Percentiles rank a stretch among this genome's conserved stretches.
phyloP scores from a whole-genome alignment of 2,113 vertebrate species.

The Silurus asotus region DNA sequence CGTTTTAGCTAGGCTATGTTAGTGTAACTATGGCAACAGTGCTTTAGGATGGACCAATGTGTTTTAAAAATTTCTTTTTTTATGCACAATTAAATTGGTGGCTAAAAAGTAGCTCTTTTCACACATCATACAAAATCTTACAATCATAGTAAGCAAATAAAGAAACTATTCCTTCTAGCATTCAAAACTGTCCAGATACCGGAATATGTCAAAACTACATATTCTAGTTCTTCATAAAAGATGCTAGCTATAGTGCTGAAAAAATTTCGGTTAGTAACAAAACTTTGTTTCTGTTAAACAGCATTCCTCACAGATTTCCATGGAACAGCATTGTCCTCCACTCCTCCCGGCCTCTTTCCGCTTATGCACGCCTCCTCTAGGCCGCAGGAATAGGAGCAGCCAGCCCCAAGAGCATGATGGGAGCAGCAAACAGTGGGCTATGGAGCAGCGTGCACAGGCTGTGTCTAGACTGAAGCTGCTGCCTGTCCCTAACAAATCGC shows the following conservation, averaged over 20 bases:
- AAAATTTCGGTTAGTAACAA: not conserved
- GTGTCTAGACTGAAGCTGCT: conserved; percentile 73
- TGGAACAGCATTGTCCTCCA: conserved; percentile 51
- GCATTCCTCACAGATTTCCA: conserved; percentile 59
- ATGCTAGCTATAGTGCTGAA: not conserved
- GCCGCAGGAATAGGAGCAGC: conserved; percentile 62
- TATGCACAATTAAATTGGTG: not conserved
- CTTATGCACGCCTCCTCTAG: conserved; percentile 70
- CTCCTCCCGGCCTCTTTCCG: conserved; percentile 66
- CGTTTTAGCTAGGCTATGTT: not conserved
- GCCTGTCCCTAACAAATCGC: conserved; percentile 56
- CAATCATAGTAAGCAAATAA: not conserved
- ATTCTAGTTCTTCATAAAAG: not conserved
- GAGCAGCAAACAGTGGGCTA: conserved; percentile 51
- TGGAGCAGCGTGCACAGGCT: conserved; percentile 66
- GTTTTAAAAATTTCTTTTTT: not conserved
- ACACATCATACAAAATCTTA: not conserved
- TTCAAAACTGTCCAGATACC: not conserved
- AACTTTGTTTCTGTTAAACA: conserved; percentile 39
- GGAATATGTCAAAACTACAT: not conserved
- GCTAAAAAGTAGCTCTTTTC: not conserved
- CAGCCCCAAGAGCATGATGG: conserved; percentile 54
- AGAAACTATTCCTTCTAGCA: not conserved
- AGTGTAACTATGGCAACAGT: not conserved
- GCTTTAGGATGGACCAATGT: not conserved